phyloP scores from a whole-genome alignment of 2,113 vertebrate species.

The Sander lucioperca region DNA sequence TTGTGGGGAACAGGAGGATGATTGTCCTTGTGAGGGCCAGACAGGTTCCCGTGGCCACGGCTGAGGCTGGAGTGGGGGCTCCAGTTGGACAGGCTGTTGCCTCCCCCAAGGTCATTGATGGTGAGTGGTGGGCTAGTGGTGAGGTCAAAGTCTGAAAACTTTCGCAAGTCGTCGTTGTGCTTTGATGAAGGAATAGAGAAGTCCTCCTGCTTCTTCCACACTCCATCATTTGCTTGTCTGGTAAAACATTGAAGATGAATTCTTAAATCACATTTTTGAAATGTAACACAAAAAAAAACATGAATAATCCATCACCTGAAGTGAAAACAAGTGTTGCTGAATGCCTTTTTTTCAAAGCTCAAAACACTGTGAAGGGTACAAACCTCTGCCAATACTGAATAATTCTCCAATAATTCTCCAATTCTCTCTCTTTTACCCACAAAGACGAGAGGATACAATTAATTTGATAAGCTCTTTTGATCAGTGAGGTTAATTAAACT shows the following conservation, averaged over 20 bases:
- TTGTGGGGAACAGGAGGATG: constrained; percentile 87
- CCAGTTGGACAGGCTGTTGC: constrained; percentile 82
- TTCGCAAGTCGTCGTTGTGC: constrained; percentile 89
- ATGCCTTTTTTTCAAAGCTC: neutral
- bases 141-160: constrained; percentile 90
- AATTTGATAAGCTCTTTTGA: constrained; percentile 11
- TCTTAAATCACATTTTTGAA: constrained; percentile 16
- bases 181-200: constrained; percentile 90
- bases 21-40: constrained; percentile 82
- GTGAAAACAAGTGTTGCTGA: constrained; percentile 15
- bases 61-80: constrained; percentile 81
- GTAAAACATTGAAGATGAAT: constrained; percentile 1
- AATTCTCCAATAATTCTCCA: neutral
- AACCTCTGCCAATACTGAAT: neutral
- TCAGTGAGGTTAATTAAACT: constrained; percentile 34
- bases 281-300: constrained; percentile 9
- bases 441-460: neutral
- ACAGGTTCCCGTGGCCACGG: constrained; percentile 76
- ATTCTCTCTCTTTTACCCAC: neutral
- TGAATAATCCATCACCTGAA: constrained; percentile 19
- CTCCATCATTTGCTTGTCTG: constrained; percentile 93
- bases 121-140: constrained; percentile 90
- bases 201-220: constrained; percentile 89
- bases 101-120: constrained; percentile 87
- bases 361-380: neutral